Percentiles rank a stretch among this genome's conserved stretches.
Conservation (phyloP, 2,113 vertebrate species). For the Brachypodius melanocephalos region DNA sequence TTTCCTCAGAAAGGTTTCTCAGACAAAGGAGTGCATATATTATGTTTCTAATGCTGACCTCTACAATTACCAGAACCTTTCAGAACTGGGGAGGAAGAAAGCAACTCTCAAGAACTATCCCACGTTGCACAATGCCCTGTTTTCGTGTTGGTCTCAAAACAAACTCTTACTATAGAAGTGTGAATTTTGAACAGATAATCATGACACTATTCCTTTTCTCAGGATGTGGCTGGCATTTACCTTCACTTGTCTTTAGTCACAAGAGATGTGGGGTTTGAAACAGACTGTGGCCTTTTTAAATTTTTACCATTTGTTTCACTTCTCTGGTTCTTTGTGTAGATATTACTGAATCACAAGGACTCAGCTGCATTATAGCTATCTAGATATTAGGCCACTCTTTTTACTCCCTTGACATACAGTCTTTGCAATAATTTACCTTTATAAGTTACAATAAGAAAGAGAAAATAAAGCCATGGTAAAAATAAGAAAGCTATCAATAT, state of each 20-base stretch:
- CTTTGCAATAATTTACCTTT: background rate
- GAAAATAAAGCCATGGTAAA: background rate
- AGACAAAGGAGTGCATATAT: background rate
- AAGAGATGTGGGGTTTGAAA: background rate
- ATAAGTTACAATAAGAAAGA: background rate
- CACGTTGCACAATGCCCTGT: background rate
- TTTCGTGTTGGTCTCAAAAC: background rate
- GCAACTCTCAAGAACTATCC: background rate
- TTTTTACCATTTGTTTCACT: background rate
- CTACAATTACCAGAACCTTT: background rate
- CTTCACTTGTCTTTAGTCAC: background rate
- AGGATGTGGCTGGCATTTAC: background rate
- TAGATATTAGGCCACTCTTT: background rate
- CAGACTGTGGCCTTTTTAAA: background rate
- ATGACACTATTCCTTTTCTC: background rate
- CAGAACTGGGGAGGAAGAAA: background rate
- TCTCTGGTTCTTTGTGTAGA: background rate
- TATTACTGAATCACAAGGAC: background rate
- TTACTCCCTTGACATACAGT: background rate
- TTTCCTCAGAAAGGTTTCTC: background rate
- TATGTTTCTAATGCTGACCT: background rate
- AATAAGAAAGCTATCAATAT: background rate
- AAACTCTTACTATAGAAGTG: background rate
- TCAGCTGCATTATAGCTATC: background rate
- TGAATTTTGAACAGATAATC: background rate